Evolutionary conservation across 2,888 invertebrate species (phyloP), one percentile per base, ranked within the genome.

Genomic region (Empis livida): DNA sequence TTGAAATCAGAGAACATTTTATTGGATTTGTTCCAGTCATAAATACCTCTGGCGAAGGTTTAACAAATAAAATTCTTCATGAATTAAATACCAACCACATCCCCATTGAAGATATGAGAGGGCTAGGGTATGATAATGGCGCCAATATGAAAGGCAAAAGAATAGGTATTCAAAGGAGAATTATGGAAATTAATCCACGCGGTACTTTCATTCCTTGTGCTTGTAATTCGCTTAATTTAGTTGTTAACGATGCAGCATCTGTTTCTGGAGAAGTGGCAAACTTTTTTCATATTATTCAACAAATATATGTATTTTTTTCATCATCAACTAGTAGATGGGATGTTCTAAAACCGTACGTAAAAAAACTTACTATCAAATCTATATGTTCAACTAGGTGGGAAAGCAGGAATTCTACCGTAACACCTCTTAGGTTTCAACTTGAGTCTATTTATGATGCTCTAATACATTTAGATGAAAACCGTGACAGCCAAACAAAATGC

Each of bases 21-120:
- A 40, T 40, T 17, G 20, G 40, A 20, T 40, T 40, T 40, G 17
- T 40, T n/a, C 17, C 17, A 40, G 40, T 20, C 11, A 20, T 20
- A 40, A 40, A 40, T 20, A 40, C 20, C 20, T 20, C 40, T 13
- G 40, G 40, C 17, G 20, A 40, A 13, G 40, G 40, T n/a, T 40
- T 40, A 40, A 40, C 40, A 39, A 39, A 39, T 17, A 39, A 39
- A 39, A 17, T 39, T 39, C 39, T 39, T 39, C 16, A 39, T 39
- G 39, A 39, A 39, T 39, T 39, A 39, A 39, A 39, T 39, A 39
- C 39, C 39, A 39, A 39, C 39, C 39, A 17, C 39, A 39, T 39
- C 17, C 39, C 39, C 17, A 39, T 39, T 39, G 39, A 40, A 40
- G 20, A 40, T 40, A 40, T 40, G 40, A 40, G 40, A 40, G 20